A percentile compares a stretch with the other conserved stretches of the same genome.
phyloP scores from a whole-genome alignment of 2,797 vertebrate genomes.

The Myotis daubentonii region DNA sequence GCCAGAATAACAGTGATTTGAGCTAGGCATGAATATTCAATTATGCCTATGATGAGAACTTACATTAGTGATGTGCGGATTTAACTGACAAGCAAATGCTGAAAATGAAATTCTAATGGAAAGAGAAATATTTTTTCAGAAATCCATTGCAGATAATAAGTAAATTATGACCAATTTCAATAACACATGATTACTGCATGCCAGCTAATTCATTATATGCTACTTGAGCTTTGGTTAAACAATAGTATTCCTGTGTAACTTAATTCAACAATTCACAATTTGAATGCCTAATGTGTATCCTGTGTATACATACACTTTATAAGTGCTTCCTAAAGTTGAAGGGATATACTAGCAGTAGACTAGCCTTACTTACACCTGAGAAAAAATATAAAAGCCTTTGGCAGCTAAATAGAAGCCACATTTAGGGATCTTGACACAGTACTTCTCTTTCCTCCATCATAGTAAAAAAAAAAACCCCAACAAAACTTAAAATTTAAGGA shows the following conservation, averaged over 20 bases:
- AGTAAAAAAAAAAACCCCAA: neutral
- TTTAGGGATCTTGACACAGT: neutral
- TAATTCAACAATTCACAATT: neutral
- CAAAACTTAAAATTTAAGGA: neutral
- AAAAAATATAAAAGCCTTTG: neutral
- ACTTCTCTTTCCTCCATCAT: neutral
- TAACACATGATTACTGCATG: constrained; percentile 62
- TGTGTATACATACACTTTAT: neutral
- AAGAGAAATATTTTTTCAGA: constrained; percentile 80
- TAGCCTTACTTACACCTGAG: neutral
- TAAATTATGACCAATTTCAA: constrained; percentile 69
- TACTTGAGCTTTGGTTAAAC: constrained; percentile 40
- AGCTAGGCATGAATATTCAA: constrained; percentile 74
- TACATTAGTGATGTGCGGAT: constrained; percentile 69
- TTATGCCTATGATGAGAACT: constrained; percentile 73
- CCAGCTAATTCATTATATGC: constrained; percentile 36
- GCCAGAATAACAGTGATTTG: constrained; percentile 76
- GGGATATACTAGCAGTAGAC: neutral
- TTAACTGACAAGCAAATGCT: constrained; percentile 70
- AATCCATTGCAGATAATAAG: constrained; percentile 71
- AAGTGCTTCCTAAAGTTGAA: neutral
- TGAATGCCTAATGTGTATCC: neutral
- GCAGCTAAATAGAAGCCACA: neutral
- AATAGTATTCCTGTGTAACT: constrained; percentile 21
- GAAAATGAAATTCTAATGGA: constrained; percentile 65